Evolutionary conservation across 2,113 vertebrate species (phyloP).

Genomic region (Entelurus aequoreus): DNA sequence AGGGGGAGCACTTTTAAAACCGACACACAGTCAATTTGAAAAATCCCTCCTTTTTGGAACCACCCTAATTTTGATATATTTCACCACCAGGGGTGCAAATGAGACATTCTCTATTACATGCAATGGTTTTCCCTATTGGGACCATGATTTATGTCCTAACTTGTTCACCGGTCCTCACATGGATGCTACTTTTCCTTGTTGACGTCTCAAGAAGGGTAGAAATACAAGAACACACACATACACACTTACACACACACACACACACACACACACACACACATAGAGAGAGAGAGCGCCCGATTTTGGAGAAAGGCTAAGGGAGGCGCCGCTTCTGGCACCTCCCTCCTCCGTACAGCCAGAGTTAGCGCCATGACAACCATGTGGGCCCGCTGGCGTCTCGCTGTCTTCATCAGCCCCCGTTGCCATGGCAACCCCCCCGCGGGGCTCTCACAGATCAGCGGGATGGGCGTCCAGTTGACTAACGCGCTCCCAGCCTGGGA

Average conservation of each 20-base stretch:
- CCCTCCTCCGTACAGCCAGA: conserved; percentile 63
- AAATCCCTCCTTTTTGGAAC: too few relatives aligned
- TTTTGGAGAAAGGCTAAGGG: conserved; percentile 55
- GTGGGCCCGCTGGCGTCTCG: conserved; percentile 73
- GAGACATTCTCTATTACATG: too few relatives aligned
- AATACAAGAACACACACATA: conserved; percentile 2
- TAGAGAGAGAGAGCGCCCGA: conserved; percentile 24
- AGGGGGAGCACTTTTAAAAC: too few relatives aligned
- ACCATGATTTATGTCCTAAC: too few relatives aligned
- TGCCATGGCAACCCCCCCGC: conserved; percentile 71
- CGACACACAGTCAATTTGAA: too few relatives aligned
- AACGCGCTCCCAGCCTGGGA: conserved; percentile 59
- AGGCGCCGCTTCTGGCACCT: conserved; percentile 65
- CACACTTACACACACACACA: conserved; percentile 18
- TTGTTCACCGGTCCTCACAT: too few relatives aligned
- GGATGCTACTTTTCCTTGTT: too few relatives aligned
- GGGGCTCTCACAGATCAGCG: conserved; percentile 72
- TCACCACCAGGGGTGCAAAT: too few relatives aligned
- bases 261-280: conserved; percentile 20
- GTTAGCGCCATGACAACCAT: conserved; percentile 73
- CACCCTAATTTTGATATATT: too few relatives aligned
- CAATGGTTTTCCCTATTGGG: too few relatives aligned
- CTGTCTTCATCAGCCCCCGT: conserved; percentile 73
- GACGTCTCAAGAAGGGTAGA: too few relatives aligned
- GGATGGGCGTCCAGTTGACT: conserved; percentile 74